Conservation (phyloP, 2,888 invertebrate genomes). For the Sceliomorpha sp. region DNA sequence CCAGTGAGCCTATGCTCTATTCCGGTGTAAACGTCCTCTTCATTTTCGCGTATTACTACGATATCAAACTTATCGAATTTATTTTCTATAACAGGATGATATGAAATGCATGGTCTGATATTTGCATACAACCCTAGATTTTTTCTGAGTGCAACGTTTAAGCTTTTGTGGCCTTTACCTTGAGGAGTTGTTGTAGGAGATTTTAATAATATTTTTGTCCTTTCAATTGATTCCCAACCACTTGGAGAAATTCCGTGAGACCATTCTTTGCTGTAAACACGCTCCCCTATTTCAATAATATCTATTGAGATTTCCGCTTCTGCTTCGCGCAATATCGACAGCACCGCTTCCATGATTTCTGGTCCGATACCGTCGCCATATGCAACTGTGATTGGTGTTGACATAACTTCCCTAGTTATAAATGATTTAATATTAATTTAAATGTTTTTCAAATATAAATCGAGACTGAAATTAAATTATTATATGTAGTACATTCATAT, state of each 20-base stretch:
- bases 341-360: conserved; percentile 39
- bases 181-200: conserved; percentile 28
- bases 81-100: conserved; percentile 21
- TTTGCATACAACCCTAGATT: conserved; percentile 23
- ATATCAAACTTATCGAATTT: conserved; percentile 23
- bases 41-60: conserved; percentile 28
- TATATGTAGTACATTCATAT: no score
- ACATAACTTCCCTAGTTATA: conserved; percentile 26
- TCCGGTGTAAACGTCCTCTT: conserved; percentile 26
- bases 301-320: conserved; percentile 22
- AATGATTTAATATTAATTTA: conserved; percentile 35
- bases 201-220: conserved; percentile 21
- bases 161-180: conserved; percentile 31
- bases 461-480: no score
- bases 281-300: conserved; percentile 28
- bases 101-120: conserved; percentile 22
- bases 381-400: conserved; percentile 34
- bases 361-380: conserved; percentile 37
- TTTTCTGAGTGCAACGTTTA: conserved; percentile 25
- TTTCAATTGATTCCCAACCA: conserved; percentile 24
- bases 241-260: conserved; percentile 14
- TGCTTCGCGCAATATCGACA: conserved; percentile 27
- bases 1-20: conserved; percentile 25
- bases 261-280: conserved; percentile 17
- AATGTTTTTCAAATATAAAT: no score